Base-by-base conservation (phyloP, 2,113 vertebrate species). In the Paedocypris sp. region DNA sequence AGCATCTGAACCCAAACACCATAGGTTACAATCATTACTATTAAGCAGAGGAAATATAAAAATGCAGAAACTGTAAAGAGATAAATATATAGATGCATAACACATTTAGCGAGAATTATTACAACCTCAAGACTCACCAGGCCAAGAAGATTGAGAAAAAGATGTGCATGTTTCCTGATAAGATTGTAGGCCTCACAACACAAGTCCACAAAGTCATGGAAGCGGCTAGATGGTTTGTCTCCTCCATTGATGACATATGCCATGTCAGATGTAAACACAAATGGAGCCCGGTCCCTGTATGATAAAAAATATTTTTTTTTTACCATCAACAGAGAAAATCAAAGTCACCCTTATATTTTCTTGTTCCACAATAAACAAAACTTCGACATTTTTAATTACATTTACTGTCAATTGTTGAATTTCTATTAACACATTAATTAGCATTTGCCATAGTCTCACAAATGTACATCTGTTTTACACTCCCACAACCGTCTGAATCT, bases 101-200 rank as follows among this genome's bases (percentile, higher is more conserved):
- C n/a, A n/a, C n/a, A n/a, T n/a, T n/a, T n/a, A n/a, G n/a, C n/a
- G n/a, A n/a, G n/a, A n/a, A 32, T 18, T 10, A 18, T 48, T 18
- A 29, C 8, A 11, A 29, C 13, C 7, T 48, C 8, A 47, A 15
- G 5, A 45, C 90, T 77, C 74, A 97, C 95, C 91, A 98, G 84
- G 47, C 93, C 93, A 76, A 99, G 85, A 39, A 98, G 86, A 78
- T 98, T 95, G 71, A 99, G 89, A 83, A 99, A 97, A 72, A 99
- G 89, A 75, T 97, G 93, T 41, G 95, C 83, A 79, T 99, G 95
- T 73, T 98, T 99, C 79, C 95, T 85, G 76, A 99, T 95, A 69
- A 95, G 86, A 82, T 99, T 99, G 86, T 99, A 99, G 22, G 95
- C 95, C 68, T 97, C 92, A 57, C 95, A 98, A 83, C 95, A 99